Evolutionary conservation across 2,113 vertebrate genomes (phyloP), one percentile per base, ranked within the genome.

Genomic region (Cranoglanis bouderius): DNA sequence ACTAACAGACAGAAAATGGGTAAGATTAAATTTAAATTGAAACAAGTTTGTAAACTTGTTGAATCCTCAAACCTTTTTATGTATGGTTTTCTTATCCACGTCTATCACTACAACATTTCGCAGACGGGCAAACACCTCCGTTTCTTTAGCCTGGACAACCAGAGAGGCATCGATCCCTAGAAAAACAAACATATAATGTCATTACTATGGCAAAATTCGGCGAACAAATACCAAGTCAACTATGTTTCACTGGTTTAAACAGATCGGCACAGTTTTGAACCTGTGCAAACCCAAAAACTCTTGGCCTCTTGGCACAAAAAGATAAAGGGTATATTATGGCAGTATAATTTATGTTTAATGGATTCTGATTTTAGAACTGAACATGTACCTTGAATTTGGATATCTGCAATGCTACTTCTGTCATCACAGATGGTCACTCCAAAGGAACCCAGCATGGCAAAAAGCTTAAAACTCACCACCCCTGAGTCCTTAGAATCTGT

Each of bases 61-160:
- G 29, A 82, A 26, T n/a, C 80, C 1, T 32, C 67, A 59, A 94
- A 98, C 98, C 95, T 98, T 97, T 93, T 95, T 98, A 95, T 99
- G 98, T 90, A 98, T 74, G 1, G 97, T 98, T 81, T 94, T 94
- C 29, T 96, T 94, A 93, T 97, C 96, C 72, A 98, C 95, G 85
- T 99, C 97, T 24, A 93, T 97, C 57, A 99, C 97, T 91, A 98
- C 93, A 51, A 99, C 96, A 92, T 99, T 97, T 91, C 96, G 93
- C 75, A 99, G 95, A 67, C 97, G 96, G 1, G 97, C 96, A 92
- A 96, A 99, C 12, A 98, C 94, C 35, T 95, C 94, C 0, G 96
- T 97, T 91, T 96, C 92, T 89, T 94, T 96, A 65, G 95, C 93
- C 90, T 97, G 97, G 92, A 99, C 95, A 88, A 95, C 90, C 93